Evolutionary conservation across 2,797 vertebrate species (phyloP).

Genomic region (Cirrhinus molitorella): DNA sequence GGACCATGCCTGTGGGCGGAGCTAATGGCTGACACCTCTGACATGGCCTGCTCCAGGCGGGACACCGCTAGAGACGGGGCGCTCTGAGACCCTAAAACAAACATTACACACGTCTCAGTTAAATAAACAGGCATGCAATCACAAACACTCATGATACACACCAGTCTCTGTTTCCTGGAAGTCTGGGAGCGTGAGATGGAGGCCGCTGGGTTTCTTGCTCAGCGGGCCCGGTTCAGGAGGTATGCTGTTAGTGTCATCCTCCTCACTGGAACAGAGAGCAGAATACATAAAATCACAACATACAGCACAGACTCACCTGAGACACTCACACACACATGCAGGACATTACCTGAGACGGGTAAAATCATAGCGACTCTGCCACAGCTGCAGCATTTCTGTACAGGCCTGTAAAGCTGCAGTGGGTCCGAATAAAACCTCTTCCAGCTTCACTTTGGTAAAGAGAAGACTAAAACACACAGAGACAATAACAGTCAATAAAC

Average conservation of each 20-base stretch:
- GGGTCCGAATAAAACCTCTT: slow-evolving; percentile 86
- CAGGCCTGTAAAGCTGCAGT: slow-evolving; percentile 90
- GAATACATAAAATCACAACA: slow-evolving; percentile 8
- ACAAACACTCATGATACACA: slow-evolving; percentile 68
- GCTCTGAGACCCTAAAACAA: slow-evolving; percentile 84
- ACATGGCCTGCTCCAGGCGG: slow-evolving; percentile 93
- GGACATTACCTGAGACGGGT: slow-evolving; percentile 83
- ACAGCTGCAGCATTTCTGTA: slow-evolving; percentile 89
- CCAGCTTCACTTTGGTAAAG: slow-evolving; percentile 95
- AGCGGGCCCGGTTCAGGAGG: slow-evolving; percentile 78
- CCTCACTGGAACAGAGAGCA: slow-evolving; percentile 81
- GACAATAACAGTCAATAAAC: slow-evolving; percentile 13
- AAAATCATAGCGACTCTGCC: slow-evolving; percentile 87
- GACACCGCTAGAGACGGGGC: slow-evolving; percentile 90
- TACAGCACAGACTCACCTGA: slow-evolving; percentile 8
- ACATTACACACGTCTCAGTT: slow-evolving; percentile 8
- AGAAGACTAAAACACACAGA: slow-evolving; percentile 81
- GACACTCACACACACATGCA: neutral
- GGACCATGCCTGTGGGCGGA: slow-evolving; percentile 89
- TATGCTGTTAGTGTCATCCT: slow-evolving; percentile 88
- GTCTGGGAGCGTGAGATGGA: slow-evolving; percentile 90
- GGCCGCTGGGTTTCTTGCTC: slow-evolving; percentile 83
- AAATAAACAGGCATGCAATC: neutral
- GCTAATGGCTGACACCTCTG: slow-evolving; percentile 88
- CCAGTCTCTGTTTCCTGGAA: slow-evolving; percentile 89